Conservation (phyloP, 2,888 invertebrate genomes). For the Julus scandinavius region DNA sequence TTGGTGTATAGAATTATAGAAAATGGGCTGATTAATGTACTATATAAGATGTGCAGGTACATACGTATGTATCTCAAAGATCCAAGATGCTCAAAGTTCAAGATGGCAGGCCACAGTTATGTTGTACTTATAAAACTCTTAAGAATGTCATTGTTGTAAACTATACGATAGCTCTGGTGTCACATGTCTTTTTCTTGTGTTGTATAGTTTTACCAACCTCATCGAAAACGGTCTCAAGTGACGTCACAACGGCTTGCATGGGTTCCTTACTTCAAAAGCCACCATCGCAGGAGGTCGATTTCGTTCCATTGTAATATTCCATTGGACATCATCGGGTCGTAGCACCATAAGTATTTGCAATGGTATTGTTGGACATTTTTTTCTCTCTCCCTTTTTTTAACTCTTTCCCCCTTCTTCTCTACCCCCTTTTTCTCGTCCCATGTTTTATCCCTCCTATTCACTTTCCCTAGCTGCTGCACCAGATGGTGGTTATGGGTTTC, state of each 20-base stretch:
- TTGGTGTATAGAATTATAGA: no score
- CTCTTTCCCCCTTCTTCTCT: neutral
- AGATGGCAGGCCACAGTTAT: no score
- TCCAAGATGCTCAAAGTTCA: no score
- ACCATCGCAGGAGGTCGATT: neutral
- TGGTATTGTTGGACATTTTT: constrained; percentile 38
- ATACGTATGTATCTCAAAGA: no score
- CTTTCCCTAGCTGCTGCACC: constrained; percentile 41
- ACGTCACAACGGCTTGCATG: neutral
- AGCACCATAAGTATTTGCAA: neutral
- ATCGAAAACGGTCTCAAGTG: no score
- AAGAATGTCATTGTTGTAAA: neutral
- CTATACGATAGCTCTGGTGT: neutral
- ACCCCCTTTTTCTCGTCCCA: constrained; percentile 28
- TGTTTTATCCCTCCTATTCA: constrained; percentile 42
- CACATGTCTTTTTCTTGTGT: neutral
- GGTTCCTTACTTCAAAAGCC: neutral
- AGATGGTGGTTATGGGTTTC: constrained; percentile 50
- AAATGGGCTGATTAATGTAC: no score
- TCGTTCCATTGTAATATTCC: constrained; percentile 27
- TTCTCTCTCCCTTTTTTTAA: neutral
- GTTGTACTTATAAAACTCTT: neutral
- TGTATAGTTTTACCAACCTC: neutral
- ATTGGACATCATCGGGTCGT: constrained; percentile 17
- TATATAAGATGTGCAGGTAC: no score